phyloP scores from a whole-genome alignment of 2,888 invertebrate genomes.

The Pharmacophagus antenor region DNA sequence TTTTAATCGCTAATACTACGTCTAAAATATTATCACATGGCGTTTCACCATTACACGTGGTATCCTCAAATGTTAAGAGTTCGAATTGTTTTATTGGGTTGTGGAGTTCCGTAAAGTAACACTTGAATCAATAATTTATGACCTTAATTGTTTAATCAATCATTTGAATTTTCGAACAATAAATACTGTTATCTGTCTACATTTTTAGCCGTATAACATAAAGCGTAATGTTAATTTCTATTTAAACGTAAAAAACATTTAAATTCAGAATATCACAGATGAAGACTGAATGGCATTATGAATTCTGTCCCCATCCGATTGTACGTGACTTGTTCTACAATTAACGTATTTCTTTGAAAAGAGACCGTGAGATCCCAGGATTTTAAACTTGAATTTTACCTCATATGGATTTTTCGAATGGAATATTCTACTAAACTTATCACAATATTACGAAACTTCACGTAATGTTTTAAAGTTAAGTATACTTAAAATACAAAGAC shows the following conservation, averaged over 20 bases:
- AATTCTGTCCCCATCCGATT: neutral
- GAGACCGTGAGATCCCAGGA: slow-evolving; percentile 11
- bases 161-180: too few relatives aligned
- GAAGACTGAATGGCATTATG: neutral
- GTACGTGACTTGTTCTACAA: slow-evolving; percentile 17
- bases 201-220: neutral
- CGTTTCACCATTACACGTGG: too few relatives aligned
- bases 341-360: slow-evolving; percentile 10
- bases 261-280: slow-evolving; percentile 2
- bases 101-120: too few relatives aligned
- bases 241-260: slow-evolving; percentile 6
- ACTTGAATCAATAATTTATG: too few relatives aligned
- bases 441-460: neutral
- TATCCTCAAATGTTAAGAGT: too few relatives aligned
- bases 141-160: too few relatives aligned
- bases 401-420: neutral
- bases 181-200: neutral
- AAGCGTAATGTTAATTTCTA: neutral
- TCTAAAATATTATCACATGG: too few relatives aligned
- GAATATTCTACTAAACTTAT: neutral
- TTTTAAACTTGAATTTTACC: slow-evolving; percentile 14
- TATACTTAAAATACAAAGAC: neutral
- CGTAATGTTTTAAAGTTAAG: neutral
- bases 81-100: too few relatives aligned
- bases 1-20: too few relatives aligned